Conservation (phyloP, 2,797 vertebrate species). For the Dendrocincla fuliginosa region DNA sequence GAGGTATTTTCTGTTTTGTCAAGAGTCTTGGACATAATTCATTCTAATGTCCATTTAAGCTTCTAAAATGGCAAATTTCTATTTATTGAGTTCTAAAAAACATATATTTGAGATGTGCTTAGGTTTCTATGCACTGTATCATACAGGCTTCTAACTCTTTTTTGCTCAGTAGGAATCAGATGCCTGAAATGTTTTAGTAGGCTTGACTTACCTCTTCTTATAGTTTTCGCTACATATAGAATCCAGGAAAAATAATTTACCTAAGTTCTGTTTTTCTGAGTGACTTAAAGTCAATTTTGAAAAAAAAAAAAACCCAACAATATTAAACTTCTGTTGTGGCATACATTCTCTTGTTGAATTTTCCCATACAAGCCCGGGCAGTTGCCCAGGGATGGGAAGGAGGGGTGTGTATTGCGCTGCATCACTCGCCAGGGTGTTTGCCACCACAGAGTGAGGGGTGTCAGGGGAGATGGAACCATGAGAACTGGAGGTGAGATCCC, state of each 20-base stretch:
- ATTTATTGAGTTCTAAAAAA: slow-evolving; percentile 33
- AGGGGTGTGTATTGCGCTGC: too few species aligned
- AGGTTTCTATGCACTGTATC: neutral
- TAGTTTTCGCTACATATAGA: slow-evolving; percentile 1
- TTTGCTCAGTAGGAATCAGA: neutral
- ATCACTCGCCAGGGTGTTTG: too few species aligned
- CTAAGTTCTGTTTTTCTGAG: neutral
- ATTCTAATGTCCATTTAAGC: slow-evolving; percentile 34
- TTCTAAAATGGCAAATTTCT: slow-evolving; percentile 40
- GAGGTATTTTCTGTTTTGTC: neutral
- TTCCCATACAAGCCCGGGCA: too few species aligned
- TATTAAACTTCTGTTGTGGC: neutral
- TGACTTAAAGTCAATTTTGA: neutral
- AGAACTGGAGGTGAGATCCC: too few species aligned
- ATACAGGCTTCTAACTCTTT: neutral
- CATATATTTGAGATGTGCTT: slow-evolving; percentile 9
- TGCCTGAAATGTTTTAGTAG: neutral
- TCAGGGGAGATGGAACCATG: too few species aligned
- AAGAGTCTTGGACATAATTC: slow-evolving; percentile 22
- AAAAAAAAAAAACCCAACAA: neutral
- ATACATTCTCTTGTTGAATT: too few species aligned
- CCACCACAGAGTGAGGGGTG: too few species aligned
- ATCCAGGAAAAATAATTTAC: neutral
- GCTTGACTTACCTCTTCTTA: neutral
- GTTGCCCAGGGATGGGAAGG: too few species aligned